Evolutionary conservation across 2,888 invertebrate species (phyloP).

Genomic region (Callyntrura sp.): DNA sequence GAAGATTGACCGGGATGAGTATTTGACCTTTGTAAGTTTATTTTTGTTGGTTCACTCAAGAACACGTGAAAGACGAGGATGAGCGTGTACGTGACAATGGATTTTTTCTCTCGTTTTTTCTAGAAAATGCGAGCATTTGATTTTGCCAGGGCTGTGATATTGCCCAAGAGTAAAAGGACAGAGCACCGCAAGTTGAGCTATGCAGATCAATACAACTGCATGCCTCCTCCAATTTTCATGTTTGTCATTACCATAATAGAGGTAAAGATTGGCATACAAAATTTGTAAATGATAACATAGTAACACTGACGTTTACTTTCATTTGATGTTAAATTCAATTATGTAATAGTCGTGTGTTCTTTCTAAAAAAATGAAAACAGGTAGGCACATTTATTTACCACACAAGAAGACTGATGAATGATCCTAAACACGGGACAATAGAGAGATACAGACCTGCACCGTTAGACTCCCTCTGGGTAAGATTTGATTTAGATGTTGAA

Average conservation of each 20-base stretch:
- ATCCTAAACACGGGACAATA: constrained; percentile 84
- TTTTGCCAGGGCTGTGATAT: constrained; percentile 77
- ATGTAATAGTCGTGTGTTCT: constrained; percentile 14
- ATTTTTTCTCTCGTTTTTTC: not conserved
- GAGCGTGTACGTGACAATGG: constrained; percentile 2
- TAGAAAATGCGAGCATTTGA: constrained; percentile 75
- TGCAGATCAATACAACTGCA: constrained; percentile 95
- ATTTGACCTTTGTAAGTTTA: constrained; percentile 88
- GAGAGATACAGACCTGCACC: constrained; percentile 90
- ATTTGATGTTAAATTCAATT: too few species aligned
- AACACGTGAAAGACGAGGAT: not conserved
- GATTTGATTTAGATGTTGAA: too few species aligned
- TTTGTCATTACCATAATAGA: constrained; percentile 94
- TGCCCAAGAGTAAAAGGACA: constrained; percentile 72
- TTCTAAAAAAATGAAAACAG: constrained; percentile 85
- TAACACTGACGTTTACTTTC: not conserved
- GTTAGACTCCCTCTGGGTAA: constrained; percentile 92
- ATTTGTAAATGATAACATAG: not conserved
- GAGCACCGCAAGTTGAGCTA: constrained; percentile 82
- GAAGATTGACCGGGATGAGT: constrained; percentile 95
- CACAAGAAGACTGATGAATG: constrained; percentile 85
- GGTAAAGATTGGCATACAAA: constrained; percentile 86
- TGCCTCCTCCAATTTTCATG: constrained; percentile 96
- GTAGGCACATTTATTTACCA: constrained; percentile 87
- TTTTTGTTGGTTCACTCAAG: too few species aligned